phyloP scores from a whole-genome alignment of 2,888 invertebrate species.

The Penaeus monodon region DNA sequence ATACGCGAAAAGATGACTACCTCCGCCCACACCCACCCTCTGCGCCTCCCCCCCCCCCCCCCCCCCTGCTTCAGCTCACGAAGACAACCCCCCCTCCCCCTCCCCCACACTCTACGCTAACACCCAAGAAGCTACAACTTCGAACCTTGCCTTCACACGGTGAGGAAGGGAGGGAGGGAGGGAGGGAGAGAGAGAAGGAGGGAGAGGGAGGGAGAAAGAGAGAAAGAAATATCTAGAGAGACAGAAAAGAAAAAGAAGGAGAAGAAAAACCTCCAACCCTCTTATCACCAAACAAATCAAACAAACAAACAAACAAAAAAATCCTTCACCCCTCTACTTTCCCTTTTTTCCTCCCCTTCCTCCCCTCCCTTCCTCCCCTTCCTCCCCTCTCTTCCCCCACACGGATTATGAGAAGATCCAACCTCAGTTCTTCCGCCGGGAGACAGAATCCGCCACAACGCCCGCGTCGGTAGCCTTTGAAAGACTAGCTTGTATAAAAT shows the following conservation, averaged over 20 bases:
- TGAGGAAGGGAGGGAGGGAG: not conserved
- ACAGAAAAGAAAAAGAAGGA: not conserved
- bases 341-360: not conserved
- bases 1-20: no score
- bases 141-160: not conserved
- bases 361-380: not conserved
- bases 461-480: not conserved
- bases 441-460: not conserved
- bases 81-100: no score
- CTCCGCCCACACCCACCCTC: no score
- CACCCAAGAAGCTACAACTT: no score
- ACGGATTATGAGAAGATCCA: no score
- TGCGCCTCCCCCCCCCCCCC: no score
- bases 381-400: not conserved
- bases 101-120: no score
- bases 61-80: no score
- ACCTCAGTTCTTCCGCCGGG: no score
- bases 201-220: conserved; percentile 8
- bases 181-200: conserved; percentile 5
- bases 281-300: no score
- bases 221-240: not conserved
- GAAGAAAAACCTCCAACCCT: not conserved
- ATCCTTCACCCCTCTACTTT: not conserved
- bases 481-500: no score
- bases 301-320: no score